A percentile compares a stretch with the other conserved stretches of the same genome.
Evolutionary conservation across 2,113 vertebrate genomes (phyloP).

Genomic region (Camelus dromedarius): DNA sequence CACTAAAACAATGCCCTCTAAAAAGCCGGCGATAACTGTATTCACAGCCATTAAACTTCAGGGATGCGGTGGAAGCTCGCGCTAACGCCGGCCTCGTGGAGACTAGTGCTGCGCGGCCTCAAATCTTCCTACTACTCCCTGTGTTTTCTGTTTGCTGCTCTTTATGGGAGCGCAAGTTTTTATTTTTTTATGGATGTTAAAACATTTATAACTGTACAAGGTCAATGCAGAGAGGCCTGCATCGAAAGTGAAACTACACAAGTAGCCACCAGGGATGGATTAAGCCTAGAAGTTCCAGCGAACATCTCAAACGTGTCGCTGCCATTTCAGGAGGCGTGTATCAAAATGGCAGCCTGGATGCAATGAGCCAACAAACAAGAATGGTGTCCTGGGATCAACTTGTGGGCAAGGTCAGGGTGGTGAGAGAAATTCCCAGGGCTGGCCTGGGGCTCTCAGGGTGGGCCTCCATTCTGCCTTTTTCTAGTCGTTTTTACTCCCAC

Average conservation of each 20-base stretch:
- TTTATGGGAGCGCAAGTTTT: constrained; percentile 63
- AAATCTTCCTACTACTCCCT: constrained; percentile 41
- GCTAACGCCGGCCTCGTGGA: background rate
- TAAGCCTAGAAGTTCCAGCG: constrained; percentile 15
- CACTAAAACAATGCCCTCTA: constrained; percentile 74
- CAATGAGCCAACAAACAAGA: accelerated
- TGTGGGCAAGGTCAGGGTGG: background rate
- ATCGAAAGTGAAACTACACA: constrained; percentile 54
- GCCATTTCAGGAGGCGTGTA: constrained; percentile 11
- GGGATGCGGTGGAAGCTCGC: background rate
- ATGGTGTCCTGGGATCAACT: background rate
- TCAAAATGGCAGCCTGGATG: background rate
- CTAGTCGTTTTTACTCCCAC: background rate
- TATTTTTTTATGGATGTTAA: constrained; percentile 79
- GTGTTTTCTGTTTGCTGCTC: constrained; percentile 74
- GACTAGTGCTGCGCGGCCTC: background rate
- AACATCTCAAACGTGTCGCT: background rate
- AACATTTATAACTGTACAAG: constrained; percentile 81
- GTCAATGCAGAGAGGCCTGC: constrained; percentile 76
- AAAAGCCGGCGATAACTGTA: constrained; percentile 33
- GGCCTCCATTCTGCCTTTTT: background rate
- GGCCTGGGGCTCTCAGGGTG: background rate
- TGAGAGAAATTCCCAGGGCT: background rate
- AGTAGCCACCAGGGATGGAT: constrained; percentile 67
- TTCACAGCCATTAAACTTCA: constrained; percentile 61